Conservation (phyloP, 2,797 vertebrate species). For the Furcifer pardalis region DNA sequence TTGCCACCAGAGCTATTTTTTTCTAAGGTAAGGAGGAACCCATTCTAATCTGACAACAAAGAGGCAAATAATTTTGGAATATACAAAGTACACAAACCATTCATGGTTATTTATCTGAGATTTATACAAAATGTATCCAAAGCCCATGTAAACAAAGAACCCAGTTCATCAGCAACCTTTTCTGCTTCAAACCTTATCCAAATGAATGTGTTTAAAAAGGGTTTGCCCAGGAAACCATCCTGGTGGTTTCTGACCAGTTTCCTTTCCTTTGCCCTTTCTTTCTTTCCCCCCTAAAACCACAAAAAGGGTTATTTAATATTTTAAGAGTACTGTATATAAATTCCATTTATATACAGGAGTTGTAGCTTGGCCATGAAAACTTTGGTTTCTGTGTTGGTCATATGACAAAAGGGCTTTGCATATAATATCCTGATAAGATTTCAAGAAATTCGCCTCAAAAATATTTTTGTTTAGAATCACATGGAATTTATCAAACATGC, state of each 20-base stretch:
- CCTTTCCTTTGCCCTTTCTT: background rate
- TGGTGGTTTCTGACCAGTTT: background rate
- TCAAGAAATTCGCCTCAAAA: background rate
- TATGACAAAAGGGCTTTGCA: background rate
- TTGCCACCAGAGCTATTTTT: background rate
- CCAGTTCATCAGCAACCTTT: too few species aligned
- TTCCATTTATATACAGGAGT: background rate
- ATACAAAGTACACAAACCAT: background rate
- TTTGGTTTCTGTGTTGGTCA: background rate
- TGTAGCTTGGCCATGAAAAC: background rate
- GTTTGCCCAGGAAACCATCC: background rate
- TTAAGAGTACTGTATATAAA: background rate
- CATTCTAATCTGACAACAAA: background rate
- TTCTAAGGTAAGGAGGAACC: background rate
- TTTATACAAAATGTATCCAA: background rate
- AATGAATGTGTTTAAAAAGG: background rate
- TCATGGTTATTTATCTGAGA: background rate
- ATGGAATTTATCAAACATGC: background rate
- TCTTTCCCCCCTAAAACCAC: background rate
- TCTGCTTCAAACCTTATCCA: background rate
- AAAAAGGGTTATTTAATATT: background rate
- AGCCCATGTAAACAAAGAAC: background rate
- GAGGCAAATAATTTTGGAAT: background rate
- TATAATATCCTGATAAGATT: background rate
- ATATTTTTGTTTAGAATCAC: accelerated